Percentiles rank a stretch among this genome's conserved stretches.
These are phyloP conservation scores for Catharus fuscescens DNA, from an alignment of 2,113 vertebrate species.

Conservation along the genomic window DNA sequence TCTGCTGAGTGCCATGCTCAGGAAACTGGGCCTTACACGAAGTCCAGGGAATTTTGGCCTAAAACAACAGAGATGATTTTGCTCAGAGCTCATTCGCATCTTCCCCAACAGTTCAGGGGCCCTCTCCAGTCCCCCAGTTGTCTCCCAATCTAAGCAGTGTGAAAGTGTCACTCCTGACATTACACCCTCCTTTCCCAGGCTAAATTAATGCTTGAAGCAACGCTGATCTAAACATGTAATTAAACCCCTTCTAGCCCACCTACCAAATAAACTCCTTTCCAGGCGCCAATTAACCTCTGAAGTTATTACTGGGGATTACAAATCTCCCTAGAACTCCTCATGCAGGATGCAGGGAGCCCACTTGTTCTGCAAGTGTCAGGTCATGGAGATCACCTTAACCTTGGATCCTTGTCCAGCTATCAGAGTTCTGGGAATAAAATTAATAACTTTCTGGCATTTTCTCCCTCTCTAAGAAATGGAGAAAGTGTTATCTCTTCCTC, in stretches of 20 bases:
- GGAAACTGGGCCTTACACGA: not conserved
- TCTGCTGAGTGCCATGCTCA: not conserved
- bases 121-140: not conserved
- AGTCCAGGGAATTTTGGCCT: not conserved
- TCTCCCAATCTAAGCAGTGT: not conserved
- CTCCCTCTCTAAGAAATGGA: not conserved
- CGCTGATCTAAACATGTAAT: not conserved
- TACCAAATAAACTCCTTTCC: not conserved
- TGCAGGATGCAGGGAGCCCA: not conserved
- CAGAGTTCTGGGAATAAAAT: not conserved
- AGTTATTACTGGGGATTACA: not conserved
- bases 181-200: not conserved
- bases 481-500: conserved; percentile 12
- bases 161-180: not conserved
- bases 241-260: not conserved
- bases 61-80: not conserved
- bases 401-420: not conserved
- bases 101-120: not conserved
- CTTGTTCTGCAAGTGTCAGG: not conserved
- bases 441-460: not conserved
- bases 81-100: not conserved
- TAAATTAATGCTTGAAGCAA: conserved; percentile 4
- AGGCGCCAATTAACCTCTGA: not conserved
- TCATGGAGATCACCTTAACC: not conserved
- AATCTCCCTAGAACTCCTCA: not conserved